Base-by-base conservation (phyloP, 1,140 invertebrate genomes). In the Andricus grossulariae region DNA sequence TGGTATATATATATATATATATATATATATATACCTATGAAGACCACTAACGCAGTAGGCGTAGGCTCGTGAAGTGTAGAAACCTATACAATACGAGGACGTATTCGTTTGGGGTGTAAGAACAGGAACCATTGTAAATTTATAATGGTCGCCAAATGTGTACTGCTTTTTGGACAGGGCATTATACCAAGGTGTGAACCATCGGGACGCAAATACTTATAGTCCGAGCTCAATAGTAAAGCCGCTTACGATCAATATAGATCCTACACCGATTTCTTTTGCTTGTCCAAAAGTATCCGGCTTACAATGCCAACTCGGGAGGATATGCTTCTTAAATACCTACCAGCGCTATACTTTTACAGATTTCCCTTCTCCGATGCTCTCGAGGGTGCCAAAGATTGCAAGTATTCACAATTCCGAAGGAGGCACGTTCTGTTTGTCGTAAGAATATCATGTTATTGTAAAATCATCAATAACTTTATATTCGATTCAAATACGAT, bases 201-300 rank as follows among this genome's bases (percentile, higher is more conserved):
- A 85, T 77, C 73, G 80, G 71, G 71, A 78, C 55, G 76, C 74
- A 74, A 74, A 84, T 75, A 81, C 79, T 80, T 75, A 72, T 77
- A 78, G 75, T 74, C 72, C 55, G 32, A 60, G 72, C 72, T 82
- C 81, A 84, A 82, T 49, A 79, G 78, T 71, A 60, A 89, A 89
- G 88, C 88, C 83, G 88, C 88, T 90, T 90, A 89, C 87, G 86
- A 89, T 90, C 88, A 88, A 90, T 90, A 86, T 82, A 77, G 81
- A 88, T 87, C 85, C 83, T 85, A 55, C 72, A 74, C 73, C 78
- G 77, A 85, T 82, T 81, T 78, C 71, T 82, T 80, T 72, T 76
- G 76, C 75, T 78, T 81, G 79, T 87, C 83, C 80, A 85, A 85
- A 83, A 81, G 84, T 86, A 85, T 85, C 81, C 66, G 77, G 74